phyloP scores from a whole-genome alignment of 1,140 invertebrate species.

The Plutomurus gul region DNA sequence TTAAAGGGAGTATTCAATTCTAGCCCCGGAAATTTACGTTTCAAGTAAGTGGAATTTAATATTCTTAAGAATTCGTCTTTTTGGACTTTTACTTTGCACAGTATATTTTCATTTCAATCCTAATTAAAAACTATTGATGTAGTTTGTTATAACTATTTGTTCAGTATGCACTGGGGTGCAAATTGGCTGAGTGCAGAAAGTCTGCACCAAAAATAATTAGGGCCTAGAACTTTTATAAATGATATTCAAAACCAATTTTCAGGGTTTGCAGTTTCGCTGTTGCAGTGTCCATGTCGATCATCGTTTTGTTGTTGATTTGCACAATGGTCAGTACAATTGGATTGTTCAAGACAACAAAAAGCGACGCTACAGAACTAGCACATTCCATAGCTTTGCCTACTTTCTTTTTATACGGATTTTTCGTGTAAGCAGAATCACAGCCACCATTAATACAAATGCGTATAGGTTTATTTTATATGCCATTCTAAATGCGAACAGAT shows the following conservation, averaged over 20 bases:
- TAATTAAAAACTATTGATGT: no score
- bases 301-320: not conserved
- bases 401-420: not conserved
- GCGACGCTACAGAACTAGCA: not conserved
- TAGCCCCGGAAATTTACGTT: not conserved
- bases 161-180: no score
- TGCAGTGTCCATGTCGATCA: not conserved
- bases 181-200: no score
- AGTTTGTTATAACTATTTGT: no score
- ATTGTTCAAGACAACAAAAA: not conserved
- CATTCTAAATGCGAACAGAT: not conserved
- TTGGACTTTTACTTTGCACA: not conserved
- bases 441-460: no score
- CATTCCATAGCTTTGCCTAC: not conserved
- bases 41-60: not conserved
- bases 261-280: not conserved
- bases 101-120: no score
- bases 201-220: no score
- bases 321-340: not conserved
- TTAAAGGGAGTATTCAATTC: conserved; percentile 26
- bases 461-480: not conserved
- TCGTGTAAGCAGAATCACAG: not conserved
- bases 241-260: not conserved
- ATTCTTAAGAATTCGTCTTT: not conserved
- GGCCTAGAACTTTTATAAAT: not conserved